A percentile compares a stretch with the other conserved stretches of the same genome.
Evolutionary conservation across 2,888 invertebrate genomes (phyloP).

Genomic region (Mantis religiosa): DNA sequence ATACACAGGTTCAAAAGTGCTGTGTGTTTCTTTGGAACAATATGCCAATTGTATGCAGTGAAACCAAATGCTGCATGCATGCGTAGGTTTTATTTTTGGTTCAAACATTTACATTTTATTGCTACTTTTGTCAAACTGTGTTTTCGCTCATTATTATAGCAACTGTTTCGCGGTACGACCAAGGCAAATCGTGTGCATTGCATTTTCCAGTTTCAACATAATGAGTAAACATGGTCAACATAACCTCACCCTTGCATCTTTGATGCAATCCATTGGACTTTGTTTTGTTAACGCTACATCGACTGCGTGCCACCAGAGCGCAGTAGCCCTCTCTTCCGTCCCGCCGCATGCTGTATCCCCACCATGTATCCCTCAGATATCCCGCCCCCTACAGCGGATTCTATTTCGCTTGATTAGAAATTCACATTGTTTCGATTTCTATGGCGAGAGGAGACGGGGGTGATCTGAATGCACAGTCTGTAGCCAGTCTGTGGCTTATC

Average conservation of each 20-base stretch:
- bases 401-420: not conserved
- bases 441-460: not conserved
- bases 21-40: too few species aligned
- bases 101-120: too few species aligned
- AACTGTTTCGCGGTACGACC: not conserved
- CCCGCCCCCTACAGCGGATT: not conserved
- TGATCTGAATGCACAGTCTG: not conserved
- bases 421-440: constrained; percentile 11
- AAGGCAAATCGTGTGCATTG: not conserved
- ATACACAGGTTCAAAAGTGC: too few species aligned
- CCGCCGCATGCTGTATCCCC: not conserved
- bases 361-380: not conserved
- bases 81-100: too few species aligned
- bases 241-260: not conserved
- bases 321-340: not conserved
- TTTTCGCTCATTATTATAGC: not conserved
- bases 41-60: too few species aligned
- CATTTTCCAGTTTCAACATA: not conserved
- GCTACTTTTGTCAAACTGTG: not conserved
- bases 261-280: not conserved
- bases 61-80: too few species aligned
- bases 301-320: not conserved
- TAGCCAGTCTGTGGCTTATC: not conserved
- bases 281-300: not conserved
- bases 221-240: not conserved